Conservation (phyloP, 2,888 invertebrate genomes). For the Eledone cirrhosa region DNA sequence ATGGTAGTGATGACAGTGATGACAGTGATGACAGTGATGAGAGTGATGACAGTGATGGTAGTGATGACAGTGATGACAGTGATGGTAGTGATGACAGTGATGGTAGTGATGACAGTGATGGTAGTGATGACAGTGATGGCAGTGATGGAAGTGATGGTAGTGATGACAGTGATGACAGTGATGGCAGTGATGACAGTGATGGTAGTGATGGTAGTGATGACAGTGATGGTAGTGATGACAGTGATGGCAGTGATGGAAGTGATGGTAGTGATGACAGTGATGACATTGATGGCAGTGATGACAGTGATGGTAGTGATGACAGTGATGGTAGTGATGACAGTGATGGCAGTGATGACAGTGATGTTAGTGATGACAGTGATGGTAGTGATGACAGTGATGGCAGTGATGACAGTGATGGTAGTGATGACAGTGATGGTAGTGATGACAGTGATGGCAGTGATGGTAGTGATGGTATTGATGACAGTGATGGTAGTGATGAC, state of each 20-base stretch:
- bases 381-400: neutral
- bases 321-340: constrained; percentile 3
- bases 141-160: too few species aligned
- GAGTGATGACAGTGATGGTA: too few species aligned
- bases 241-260: too few species aligned
- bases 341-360: constrained; percentile 12
- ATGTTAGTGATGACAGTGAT: constrained; percentile 19
- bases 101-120: too few species aligned
- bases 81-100: constrained; percentile 13
- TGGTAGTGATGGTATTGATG: too few species aligned
- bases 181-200: constrained; percentile 20
- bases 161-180: constrained; percentile 13
- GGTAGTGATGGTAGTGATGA: constrained; percentile 21
- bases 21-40: constrained; percentile 19
- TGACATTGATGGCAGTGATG: too few species aligned
- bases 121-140: too few species aligned
- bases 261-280: too few species aligned
- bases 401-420: constrained; percentile 21
- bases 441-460: neutral
- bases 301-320: constrained; percentile 11
- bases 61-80: neutral
- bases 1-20: constrained; percentile 2
- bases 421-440: neutral
- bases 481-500: too few species aligned
- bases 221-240: neutral